Percentiles rank a stretch among this genome's conserved stretches.
phyloP scores from a whole-genome alignment of 2,113 vertebrate species.

The Atractosteus spatula region DNA sequence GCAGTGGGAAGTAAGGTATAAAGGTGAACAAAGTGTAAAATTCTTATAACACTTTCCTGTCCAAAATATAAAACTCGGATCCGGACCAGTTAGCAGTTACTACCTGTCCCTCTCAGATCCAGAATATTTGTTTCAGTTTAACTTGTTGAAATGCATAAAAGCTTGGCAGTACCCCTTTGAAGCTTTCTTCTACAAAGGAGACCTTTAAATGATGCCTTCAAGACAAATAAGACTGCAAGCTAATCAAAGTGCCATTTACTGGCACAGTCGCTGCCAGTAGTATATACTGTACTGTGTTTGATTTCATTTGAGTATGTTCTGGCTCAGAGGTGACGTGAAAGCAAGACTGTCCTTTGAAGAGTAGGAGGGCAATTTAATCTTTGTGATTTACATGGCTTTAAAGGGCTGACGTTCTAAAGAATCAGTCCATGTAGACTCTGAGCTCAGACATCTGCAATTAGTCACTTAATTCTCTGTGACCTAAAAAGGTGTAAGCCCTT shows the following conservation, averaged over 20 bases:
- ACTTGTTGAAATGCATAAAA: background rate
- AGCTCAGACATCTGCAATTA: no score
- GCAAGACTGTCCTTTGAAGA: no score
- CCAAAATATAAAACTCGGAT: background rate
- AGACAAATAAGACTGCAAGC: background rate
- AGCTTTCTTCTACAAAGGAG: slow-evolving; percentile 1
- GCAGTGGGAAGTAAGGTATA: background rate
- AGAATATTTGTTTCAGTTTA: background rate
- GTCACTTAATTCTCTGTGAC: no score
- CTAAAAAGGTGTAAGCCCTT: no score
- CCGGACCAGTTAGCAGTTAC: background rate
- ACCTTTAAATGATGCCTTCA: background rate
- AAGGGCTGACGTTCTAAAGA: no score
- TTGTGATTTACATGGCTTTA: no score
- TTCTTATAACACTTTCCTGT: background rate
- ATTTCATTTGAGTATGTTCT: no score
- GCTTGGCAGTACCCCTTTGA: background rate
- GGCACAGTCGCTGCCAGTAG: slow-evolving; percentile 1
- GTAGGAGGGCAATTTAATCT: no score
- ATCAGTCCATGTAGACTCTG: no score
- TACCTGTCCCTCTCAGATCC: background rate
- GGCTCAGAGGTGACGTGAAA: no score
- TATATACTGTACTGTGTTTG: background rate
- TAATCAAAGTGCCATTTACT: background rate
- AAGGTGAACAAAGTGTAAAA: background rate